Evolutionary conservation across 2,113 vertebrate species (phyloP).

Genomic region (Cyphomyrus discorhynchus): DNA sequence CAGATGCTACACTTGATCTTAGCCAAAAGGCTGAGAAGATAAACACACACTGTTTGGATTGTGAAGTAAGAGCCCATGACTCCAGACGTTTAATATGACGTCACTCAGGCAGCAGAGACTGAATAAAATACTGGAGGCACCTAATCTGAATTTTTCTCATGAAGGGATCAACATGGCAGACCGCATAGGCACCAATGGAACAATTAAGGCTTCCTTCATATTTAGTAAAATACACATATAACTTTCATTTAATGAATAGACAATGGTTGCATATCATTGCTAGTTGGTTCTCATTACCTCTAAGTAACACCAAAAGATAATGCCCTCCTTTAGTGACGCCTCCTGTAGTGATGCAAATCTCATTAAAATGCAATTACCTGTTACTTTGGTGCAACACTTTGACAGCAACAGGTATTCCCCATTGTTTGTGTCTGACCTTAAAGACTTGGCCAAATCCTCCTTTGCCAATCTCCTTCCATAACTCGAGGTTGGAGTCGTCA

Average conservation of each 20-base stretch:
- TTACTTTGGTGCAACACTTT: conserved; percentile 43
- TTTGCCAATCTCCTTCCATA: conserved; percentile 40
- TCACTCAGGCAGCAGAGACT: no score
- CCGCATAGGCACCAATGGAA: not conserved
- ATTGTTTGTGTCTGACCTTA: conserved; percentile 44
- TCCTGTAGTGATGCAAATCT: not conserved
- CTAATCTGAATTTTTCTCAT: no score
- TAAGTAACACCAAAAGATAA: not conserved
- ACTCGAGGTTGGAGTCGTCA: conserved; percentile 28
- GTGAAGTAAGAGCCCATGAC: not conserved
- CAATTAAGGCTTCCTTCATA: not conserved
- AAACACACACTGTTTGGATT: not conserved
- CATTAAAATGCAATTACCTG: conserved; percentile 35
- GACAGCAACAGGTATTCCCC: conserved; percentile 46
- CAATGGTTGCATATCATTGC: not conserved
- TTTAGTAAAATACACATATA: not conserved
- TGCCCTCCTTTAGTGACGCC: not conserved
- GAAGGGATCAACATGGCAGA: no score
- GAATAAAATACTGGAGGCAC: no score
- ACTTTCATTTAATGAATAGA: not conserved
- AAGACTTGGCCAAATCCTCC: conserved; percentile 63
- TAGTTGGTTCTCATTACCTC: not conserved
- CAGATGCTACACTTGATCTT: no score
- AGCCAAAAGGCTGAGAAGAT: no score
- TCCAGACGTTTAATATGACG: not conserved